Percentiles rank a stretch among this genome's conserved stretches.
phyloP scores from a whole-genome alignment of 2,888 invertebrate species.

The Cataglyphis rosenhaueri region DNA sequence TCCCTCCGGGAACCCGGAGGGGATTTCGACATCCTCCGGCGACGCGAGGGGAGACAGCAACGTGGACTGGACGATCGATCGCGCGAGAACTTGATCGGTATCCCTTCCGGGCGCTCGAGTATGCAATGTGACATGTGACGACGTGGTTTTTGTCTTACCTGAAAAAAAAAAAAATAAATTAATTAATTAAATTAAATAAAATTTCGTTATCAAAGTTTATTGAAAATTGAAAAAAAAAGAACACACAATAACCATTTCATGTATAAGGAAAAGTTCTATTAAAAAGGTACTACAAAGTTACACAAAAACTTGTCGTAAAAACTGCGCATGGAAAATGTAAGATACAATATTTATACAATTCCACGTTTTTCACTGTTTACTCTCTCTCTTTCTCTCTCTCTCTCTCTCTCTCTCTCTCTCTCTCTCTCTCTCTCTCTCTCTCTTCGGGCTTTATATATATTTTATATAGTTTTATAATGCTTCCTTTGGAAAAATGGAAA shows the following conservation, averaged over 20 bases:
- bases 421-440: too few relatives aligned
- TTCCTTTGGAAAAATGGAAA: background rate
- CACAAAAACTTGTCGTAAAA: background rate
- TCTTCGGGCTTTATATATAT: slow-evolving; percentile 12
- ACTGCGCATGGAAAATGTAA: background rate
- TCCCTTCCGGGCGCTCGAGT: background rate
- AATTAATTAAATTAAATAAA: background rate
- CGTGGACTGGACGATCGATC: slow-evolving; percentile 51
- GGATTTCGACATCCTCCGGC: slow-evolving; percentile 2
- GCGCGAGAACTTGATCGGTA: slow-evolving; percentile 43
- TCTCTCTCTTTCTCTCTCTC: too few relatives aligned
- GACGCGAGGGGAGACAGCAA: background rate
- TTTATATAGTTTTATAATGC: background rate
- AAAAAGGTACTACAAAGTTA: background rate
- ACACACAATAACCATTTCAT: background rate
- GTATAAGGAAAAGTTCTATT: background rate
- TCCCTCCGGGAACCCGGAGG: slow-evolving; percentile 45
- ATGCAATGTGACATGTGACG: background rate
- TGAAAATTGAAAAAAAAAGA: background rate
- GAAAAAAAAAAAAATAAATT: background rate
- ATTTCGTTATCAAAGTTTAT: background rate
- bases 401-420: background rate
- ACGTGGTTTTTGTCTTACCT: background rate
- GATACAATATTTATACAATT: slow-evolving; percentile 2
- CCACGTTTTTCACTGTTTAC: slow-evolving; percentile 2